These are phyloP conservation scores for Leucoraja erinaceus DNA, from an alignment of 2,113 vertebrate species.

Conservation along the genomic window DNA sequence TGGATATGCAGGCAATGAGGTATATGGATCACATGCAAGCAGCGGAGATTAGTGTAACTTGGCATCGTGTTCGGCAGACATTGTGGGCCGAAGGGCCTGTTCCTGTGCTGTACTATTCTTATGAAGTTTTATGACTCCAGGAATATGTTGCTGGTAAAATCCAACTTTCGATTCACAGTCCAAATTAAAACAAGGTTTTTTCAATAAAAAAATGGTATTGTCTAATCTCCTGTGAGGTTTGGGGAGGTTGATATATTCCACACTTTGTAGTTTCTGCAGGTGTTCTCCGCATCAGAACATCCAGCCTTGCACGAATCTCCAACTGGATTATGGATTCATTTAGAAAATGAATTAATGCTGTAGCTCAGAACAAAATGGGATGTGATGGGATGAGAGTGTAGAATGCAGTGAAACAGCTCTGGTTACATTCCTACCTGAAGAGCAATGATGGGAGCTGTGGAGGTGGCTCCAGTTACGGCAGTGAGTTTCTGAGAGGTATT, in stretches of 20 bases:
- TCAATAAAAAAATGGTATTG: not conserved
- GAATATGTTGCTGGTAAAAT: not conserved
- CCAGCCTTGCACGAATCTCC: not conserved
- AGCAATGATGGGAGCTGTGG: constrained; percentile 29
- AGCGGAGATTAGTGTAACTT: too few species aligned
- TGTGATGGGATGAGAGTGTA: not conserved
- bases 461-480: not conserved
- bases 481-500: constrained; percentile 33
- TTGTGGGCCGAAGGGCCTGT: too few species aligned
- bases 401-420: not conserved
- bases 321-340: not conserved
- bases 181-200: not conserved
- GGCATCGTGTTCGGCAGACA: too few species aligned
- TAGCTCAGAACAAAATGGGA: not conserved
- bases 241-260: not conserved
- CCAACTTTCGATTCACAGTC: not conserved
- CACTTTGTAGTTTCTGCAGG: not conserved
- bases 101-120: too few species aligned
- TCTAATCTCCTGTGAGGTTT: not conserved
- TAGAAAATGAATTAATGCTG: not conserved
- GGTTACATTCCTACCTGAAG: constrained; percentile 12
- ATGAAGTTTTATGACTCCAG: too few species aligned
- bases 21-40: too few species aligned
- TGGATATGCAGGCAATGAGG: too few species aligned
- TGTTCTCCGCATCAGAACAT: not conserved